Evolutionary conservation across 2,888 invertebrate genomes (phyloP).

Genomic region (Helicoverpa assulta): DNA sequence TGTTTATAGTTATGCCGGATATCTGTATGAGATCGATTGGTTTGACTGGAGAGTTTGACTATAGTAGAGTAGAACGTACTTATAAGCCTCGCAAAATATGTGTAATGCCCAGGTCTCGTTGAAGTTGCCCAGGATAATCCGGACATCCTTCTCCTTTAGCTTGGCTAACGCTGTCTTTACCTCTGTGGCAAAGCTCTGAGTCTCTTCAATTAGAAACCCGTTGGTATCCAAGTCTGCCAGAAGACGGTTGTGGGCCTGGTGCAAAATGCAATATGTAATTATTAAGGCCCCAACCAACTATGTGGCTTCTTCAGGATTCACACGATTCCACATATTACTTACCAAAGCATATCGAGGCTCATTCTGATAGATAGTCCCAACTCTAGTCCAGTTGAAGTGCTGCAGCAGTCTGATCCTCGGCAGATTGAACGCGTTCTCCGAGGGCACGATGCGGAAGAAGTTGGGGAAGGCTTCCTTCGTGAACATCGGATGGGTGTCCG

Average conservation of each 20-base stretch:
- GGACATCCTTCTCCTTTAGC: slow-evolving; percentile 96
- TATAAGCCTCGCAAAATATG: slow-evolving; percentile 96
- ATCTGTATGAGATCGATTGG: too few species aligned
- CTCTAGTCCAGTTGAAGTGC: slow-evolving; percentile 99
- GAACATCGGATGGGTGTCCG: slow-evolving; percentile 99
- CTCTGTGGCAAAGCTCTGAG: slow-evolving; percentile 97
- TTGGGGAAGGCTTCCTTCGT: slow-evolving; percentile 98
- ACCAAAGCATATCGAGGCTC: slow-evolving; percentile 98
- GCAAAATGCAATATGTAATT: background rate
- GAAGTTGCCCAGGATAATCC: slow-evolving; percentile 98
- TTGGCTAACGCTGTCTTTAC: slow-evolving; percentile 94
- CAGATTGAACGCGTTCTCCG: slow-evolving; percentile 98
- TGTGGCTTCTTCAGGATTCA: too few species aligned
- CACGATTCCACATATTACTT: slow-evolving; percentile 67
- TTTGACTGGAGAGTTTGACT: too few species aligned
- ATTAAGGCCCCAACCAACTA: too few species aligned
- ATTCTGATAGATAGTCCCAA: slow-evolving; percentile 99
- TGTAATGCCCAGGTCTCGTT: slow-evolving; percentile 97
- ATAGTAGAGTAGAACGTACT: slow-evolving; percentile 80
- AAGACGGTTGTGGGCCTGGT: slow-evolving; percentile 95
- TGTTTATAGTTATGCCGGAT: too few species aligned
- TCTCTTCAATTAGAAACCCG: slow-evolving; percentile 95
- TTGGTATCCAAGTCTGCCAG: slow-evolving; percentile 96
- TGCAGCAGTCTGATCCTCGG: slow-evolving; percentile 96
- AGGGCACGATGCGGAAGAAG: slow-evolving; percentile 98